Evolutionary conservation across 2,888 invertebrate species (phyloP), one percentile per base, ranked within the genome.

Genomic region (Margaritifera margaritifera): DNA sequence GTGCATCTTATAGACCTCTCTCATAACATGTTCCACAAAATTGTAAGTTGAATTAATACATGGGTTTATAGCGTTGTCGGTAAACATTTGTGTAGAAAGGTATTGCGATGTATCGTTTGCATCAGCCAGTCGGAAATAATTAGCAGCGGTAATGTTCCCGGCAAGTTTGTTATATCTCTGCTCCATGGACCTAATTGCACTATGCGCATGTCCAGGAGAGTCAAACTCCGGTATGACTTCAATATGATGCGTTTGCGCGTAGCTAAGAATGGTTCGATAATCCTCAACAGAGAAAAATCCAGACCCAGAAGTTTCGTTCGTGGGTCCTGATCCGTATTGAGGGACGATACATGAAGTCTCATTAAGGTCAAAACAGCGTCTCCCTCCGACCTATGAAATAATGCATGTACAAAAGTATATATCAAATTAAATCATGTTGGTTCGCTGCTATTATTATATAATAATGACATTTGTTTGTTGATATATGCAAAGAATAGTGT

Each of bases 191-290:
- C 74, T 78, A 59, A 88, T 83, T 50, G 87, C 86, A 6, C 88
- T 86, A 60, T 84, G 85, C 3, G 80, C 77, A 68, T 88, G 88
- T 2, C 87, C 87, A 5, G 88, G 88, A 81, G 84, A 84, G 66
- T 88, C 88, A 27, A 88, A 73, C 74, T 88, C 88, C 11, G 88
- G 88, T n/a, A 86, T 81, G 11, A 88, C 83, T 70, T 83, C 80
- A 53, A 89, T 84, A 64, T 86, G 83, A 19, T 77, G 80, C 6
- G 66, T 67, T 6, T 73, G 68, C 53, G 89, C 89, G 65, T 82
- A 82, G 6, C 57, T 58, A n/a, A 89, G 78, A 18, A 89, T 80
- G 20, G 84, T 80, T 57, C 72, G 67, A 66, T 85, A 87, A 50
- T 86, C 82, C 2, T 67, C 57, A 5, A 71, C 66, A 5, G 80